phyloP scores from a whole-genome alignment of 2,797 vertebrate species.

The Pantherophis vulpinus region DNA sequence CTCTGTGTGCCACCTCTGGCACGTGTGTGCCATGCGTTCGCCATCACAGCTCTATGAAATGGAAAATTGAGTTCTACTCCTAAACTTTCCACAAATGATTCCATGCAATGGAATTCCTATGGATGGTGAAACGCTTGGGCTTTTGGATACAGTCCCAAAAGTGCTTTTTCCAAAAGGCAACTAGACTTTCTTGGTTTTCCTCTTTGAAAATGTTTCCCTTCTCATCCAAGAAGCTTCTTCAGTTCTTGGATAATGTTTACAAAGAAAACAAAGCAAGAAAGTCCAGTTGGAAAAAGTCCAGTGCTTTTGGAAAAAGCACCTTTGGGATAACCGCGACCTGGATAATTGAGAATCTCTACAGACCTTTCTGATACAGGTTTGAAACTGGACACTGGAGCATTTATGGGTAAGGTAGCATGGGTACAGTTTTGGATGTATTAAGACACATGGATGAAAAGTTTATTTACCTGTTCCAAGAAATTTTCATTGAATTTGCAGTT shows the following conservation, averaged over 20 bases:
- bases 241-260: not conserved
- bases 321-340: not conserved
- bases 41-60: not conserved
- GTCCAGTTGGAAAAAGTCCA: not conserved
- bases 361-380: not conserved
- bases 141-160: not conserved
- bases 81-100: not conserved
- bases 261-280: not conserved
- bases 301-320: not conserved
- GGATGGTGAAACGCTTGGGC: not conserved
- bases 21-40: too few species aligned
- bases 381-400: not conserved
- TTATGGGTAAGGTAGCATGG: not conserved
- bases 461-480: constrained; percentile 28
- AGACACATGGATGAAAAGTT: not conserved
- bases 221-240: not conserved
- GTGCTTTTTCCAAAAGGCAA: not conserved
- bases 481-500: constrained; percentile 27
- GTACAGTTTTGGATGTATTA: not conserved
- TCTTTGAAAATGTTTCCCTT: not conserved
- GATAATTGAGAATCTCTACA: not conserved
- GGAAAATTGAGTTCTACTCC: not conserved
- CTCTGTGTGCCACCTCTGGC: too few species aligned
- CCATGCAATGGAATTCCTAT: fast-evolving
- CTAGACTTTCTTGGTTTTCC: not conserved